Evolutionary conservation across 2,888 invertebrate species (phyloP).

Genomic region (Parascotia fuliginaria): DNA sequence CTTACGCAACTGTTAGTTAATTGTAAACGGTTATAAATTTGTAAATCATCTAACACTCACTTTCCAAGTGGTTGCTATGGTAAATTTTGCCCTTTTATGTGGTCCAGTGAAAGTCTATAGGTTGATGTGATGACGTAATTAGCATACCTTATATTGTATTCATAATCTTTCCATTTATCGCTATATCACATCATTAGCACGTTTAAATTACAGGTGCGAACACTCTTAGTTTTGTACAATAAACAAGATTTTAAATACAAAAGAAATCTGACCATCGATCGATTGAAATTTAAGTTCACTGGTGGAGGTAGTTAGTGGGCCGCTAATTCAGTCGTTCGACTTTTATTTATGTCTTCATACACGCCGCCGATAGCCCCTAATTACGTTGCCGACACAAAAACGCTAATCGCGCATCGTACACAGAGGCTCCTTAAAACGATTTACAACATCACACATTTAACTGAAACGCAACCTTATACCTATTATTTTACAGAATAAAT

Average conservation of each 20-base stretch:
- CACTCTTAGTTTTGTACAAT: slow-evolving; percentile 10
- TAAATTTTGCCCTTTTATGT: too few relatives aligned
- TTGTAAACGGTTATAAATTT: too few relatives aligned
- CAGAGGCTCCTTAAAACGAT: slow-evolving; percentile 38
- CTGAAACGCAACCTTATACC: not conserved
- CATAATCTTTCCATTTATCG: not conserved
- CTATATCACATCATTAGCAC: not conserved
- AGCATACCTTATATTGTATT: too few relatives aligned
- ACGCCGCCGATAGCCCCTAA: slow-evolving; percentile 83
- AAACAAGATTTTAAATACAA: slow-evolving; percentile 40
- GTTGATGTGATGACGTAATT: too few relatives aligned
- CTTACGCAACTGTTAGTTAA: too few relatives aligned
- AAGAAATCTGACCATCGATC: slow-evolving; percentile 62
- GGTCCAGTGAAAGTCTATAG: too few relatives aligned
- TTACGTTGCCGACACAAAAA: slow-evolving; percentile 81
- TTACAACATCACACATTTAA: slow-evolving; percentile 4
- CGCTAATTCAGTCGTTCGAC: slow-evolving; percentile 75
- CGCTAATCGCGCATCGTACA: slow-evolving; percentile 70
- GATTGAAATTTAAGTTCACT: slow-evolving; percentile 72
- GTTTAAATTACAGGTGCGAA: not conserved
- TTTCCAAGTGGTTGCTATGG: too few relatives aligned
- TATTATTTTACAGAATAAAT: slow-evolving; percentile 10
- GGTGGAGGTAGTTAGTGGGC: slow-evolving; percentile 55
- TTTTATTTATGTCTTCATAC: slow-evolving; percentile 86
- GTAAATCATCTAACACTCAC: too few relatives aligned